Base-by-base conservation (phyloP, 2,797 vertebrate species). In the Telmatherina bonti region DNA sequence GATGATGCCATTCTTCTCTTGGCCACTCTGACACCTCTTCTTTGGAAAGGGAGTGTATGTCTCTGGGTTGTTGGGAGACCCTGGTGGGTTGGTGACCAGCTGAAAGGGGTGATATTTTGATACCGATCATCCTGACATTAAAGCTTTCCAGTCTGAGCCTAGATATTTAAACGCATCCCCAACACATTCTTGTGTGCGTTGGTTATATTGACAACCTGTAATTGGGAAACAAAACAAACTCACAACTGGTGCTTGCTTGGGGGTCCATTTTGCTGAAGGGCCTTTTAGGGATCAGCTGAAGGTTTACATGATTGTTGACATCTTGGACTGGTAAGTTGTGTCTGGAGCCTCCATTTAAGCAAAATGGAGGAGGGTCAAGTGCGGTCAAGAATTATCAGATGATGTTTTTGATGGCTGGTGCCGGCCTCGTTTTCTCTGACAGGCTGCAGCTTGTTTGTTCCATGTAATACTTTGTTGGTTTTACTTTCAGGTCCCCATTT, bases 241-340 rank as follows among this genome's bases (percentile, higher is more conserved):
- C 43, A 54, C 27, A 36, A 35, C 51, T 33, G 49, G 58, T 51
- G 54, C 62, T 52, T 51, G 26, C 62, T 63, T 59, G 65, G n/a
- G n/a, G 72, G 69, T 72, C 80, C 74, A 72, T 86, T 82, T 70
- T 65, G 57, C 56, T 29, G 56, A 26, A 61, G 24, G 68, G 47
- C 41, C 12, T 62, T 86, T 86, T 68, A 57, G 70, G 80, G 73
- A 66, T 85, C 60, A 73, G 51, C 60, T 45, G 41, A 53, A 76
- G 33, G 69, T 83, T 84, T 69, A 53, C 82, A 43, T 11, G 20
- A 66, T 72, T 90, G 83, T 91, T 88, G 84, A 88, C 62, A 65
- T 85, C 62, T 45, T 13, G 27, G 64, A 59, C 53, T 15, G 53
- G 53, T 66, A 55, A 67, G 82, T 58, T 76, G 45, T 38, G 45